These are phyloP conservation scores for Perizoma flavofasciatum DNA, from an alignment of 2,888 invertebrate species.

Conservation along the genomic window DNA sequence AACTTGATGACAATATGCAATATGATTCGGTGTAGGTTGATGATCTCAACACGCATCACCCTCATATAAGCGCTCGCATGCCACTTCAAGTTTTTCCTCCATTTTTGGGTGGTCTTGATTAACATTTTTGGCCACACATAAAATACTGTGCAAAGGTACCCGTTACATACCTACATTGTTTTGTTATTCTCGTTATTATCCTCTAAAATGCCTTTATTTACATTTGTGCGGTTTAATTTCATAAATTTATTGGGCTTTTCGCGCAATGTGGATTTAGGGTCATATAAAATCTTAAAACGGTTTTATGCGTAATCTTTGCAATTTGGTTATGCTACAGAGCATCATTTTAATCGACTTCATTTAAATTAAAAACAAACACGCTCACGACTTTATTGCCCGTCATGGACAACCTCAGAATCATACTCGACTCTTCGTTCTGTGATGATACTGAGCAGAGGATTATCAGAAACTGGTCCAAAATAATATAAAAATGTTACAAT, in stretches of 20 bases:
- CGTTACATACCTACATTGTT: conserved; percentile 46
- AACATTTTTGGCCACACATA: conserved; percentile 51
- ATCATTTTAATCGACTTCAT: no score
- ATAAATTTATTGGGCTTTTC: conserved; percentile 49
- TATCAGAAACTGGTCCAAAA: no score
- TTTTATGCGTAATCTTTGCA: conserved; percentile 18
- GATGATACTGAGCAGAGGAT: no score
- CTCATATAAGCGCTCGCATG: conserved; percentile 1
- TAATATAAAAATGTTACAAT: no score
- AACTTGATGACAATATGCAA: no score
- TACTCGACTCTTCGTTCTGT: no score
- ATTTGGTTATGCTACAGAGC: background rate
- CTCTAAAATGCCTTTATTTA: conserved; percentile 55
- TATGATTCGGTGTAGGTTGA: background rate
- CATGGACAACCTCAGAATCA: no score
- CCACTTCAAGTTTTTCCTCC: conserved; percentile 26
- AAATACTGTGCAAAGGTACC: conserved; percentile 41
- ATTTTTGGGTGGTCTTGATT: conserved; percentile 54
- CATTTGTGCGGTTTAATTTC: conserved; percentile 51
- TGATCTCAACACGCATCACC: conserved; percentile 11
- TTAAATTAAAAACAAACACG: no score
- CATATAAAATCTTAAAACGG: conserved; percentile 10
- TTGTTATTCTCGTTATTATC: conserved; percentile 48
- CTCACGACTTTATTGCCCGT: no score
- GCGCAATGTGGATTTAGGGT: conserved; percentile 30